phyloP scores from a whole-genome alignment of 1,140 invertebrate species.

The Drosophila seguyi region DNA sequence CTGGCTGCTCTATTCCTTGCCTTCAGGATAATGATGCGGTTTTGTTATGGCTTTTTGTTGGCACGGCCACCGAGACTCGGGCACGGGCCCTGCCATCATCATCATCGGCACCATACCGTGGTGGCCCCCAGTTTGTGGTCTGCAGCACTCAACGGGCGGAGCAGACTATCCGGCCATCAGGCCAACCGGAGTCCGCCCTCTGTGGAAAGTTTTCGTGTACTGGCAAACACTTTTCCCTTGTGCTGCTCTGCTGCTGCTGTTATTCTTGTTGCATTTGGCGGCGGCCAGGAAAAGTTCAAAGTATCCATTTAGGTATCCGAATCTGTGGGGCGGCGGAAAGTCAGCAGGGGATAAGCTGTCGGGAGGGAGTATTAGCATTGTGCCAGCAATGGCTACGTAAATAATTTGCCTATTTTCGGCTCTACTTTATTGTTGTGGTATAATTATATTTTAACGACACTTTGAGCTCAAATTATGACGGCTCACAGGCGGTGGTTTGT shows the following conservation, averaged over 20 bases:
- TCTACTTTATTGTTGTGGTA: slow-evolving; percentile 53
- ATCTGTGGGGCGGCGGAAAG: slow-evolving; percentile 29
- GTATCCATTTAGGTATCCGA: slow-evolving; percentile 41
- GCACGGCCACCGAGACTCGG: slow-evolving; percentile 34
- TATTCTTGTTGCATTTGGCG: slow-evolving; percentile 56
- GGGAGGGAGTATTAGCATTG: slow-evolving; percentile 47
- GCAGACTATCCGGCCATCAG: slow-evolving; percentile 28
- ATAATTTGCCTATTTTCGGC: slow-evolving; percentile 64
- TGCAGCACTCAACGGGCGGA: slow-evolving; percentile 55
- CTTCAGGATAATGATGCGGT: slow-evolving; percentile 73
- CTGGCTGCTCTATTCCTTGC: slow-evolving; percentile 61
- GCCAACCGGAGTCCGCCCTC: slow-evolving; percentile 23
- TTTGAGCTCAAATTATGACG: slow-evolving; percentile 54
- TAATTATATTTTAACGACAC: slow-evolving; percentile 69
- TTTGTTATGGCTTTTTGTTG: slow-evolving; percentile 72
- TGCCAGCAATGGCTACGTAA: slow-evolving; percentile 49
- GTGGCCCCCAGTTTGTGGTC: slow-evolving; percentile 51
- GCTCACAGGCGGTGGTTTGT: slow-evolving; percentile 11
- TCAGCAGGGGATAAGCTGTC: slow-evolving; percentile 24
- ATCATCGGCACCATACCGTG: slow-evolving; percentile 48
- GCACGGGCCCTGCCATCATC: slow-evolving; percentile 34
- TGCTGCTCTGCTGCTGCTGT: slow-evolving; percentile 34
- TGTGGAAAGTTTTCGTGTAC: slow-evolving; percentile 65
- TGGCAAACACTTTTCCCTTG: slow-evolving; percentile 64
- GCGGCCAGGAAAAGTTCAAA: slow-evolving; percentile 52